Percentiles rank a stretch among this genome's conserved stretches.
Evolutionary conservation across 2,113 vertebrate genomes (phyloP).

Genomic region (Heteronetta atricapilla): DNA sequence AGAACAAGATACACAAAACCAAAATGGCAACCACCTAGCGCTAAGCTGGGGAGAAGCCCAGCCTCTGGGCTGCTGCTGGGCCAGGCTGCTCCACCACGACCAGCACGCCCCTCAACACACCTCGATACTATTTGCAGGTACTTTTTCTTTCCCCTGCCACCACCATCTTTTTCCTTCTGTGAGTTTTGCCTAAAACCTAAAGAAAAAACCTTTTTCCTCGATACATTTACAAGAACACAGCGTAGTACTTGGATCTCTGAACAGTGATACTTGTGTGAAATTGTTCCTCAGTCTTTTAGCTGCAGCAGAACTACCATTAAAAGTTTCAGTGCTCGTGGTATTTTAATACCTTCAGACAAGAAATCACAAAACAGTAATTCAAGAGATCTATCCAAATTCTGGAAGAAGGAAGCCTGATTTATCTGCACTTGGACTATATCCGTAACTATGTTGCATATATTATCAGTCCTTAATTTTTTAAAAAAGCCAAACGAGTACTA

Average conservation of each 20-base stretch:
- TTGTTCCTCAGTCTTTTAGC: not conserved
- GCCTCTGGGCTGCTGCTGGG: not conserved
- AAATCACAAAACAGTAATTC: constrained; percentile 13
- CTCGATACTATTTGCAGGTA: not conserved
- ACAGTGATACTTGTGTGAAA: not conserved
- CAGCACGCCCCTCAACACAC: not conserved
- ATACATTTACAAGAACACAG: not conserved
- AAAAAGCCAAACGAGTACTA: not conserved
- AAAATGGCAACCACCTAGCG: not conserved
- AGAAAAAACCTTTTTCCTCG: not conserved
- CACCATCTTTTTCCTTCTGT: not conserved
- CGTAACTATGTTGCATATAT: not conserved
- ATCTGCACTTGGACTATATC: not conserved
- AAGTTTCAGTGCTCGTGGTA: not conserved
- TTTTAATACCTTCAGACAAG: not conserved
- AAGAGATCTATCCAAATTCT: not conserved
- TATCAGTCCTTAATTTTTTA: not conserved
- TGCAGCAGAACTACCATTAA: not conserved
- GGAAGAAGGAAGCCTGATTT: not conserved
- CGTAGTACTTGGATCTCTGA: not conserved
- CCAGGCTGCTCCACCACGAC: not conserved
- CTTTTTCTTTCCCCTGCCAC: too few species aligned
- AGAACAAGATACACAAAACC: not conserved
- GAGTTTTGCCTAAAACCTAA: not conserved
- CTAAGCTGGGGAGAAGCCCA: not conserved